phyloP scores from a whole-genome alignment of 2,888 invertebrate species.

The Hoplodrina blanda region DNA sequence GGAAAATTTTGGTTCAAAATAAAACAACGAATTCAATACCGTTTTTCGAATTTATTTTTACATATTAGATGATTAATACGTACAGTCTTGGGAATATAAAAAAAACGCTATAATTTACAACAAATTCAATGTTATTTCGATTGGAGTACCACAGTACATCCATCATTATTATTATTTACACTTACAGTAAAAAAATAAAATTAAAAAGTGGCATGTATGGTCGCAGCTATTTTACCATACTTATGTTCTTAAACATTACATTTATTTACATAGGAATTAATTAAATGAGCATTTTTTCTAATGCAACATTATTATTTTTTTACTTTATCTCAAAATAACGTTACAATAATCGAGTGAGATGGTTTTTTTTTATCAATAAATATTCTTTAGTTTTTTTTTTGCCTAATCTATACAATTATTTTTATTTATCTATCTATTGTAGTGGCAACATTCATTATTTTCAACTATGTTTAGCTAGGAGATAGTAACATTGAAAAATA shows the following conservation, averaged over 20 bases:
- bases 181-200: slow-evolving; percentile 65
- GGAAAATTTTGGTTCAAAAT: slow-evolving; percentile 63
- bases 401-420: slow-evolving; percentile 84
- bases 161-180: slow-evolving; percentile 70
- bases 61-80: slow-evolving; percentile 88
- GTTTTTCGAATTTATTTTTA: slow-evolving; percentile 87
- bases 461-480: slow-evolving; percentile 46
- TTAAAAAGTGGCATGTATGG: slow-evolving; percentile 66
- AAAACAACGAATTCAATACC: slow-evolving; percentile 81
- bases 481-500: slow-evolving; percentile 56
- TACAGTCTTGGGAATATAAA: slow-evolving; percentile 89
- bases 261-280: slow-evolving; percentile 88
- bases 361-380: slow-evolving; percentile 65
- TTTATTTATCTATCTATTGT: slow-evolving; percentile 85
- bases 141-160: slow-evolving; percentile 64
- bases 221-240: slow-evolving; percentile 59
- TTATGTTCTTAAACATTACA: slow-evolving; percentile 67
- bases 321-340: slow-evolving; percentile 59
- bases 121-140: slow-evolving; percentile 71
- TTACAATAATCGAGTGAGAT: slow-evolving; percentile 60
- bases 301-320: slow-evolving; percentile 56
- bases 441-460: slow-evolving; percentile 79
- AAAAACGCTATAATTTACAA: slow-evolving; percentile 86
- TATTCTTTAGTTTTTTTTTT: slow-evolving; percentile 67
- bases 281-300: slow-evolving; percentile 69